phyloP scores from a whole-genome alignment of 1,140 invertebrate genomes.

The Diorhabda elongata region DNA sequence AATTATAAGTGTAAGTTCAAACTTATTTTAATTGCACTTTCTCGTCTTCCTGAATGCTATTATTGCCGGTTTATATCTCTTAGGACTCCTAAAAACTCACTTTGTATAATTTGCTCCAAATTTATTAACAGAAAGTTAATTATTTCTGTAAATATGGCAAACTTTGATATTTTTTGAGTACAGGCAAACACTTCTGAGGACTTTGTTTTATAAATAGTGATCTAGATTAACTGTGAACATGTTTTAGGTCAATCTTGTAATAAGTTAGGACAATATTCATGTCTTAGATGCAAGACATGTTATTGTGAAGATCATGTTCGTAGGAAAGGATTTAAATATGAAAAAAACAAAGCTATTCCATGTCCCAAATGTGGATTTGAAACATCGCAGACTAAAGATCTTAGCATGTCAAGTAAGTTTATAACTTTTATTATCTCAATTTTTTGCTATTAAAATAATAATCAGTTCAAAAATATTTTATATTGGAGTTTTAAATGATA shows the following conservation, averaged over 20 bases:
- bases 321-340: conserved; percentile 89
- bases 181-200: no score
- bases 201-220: no score
- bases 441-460: no score
- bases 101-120: no score
- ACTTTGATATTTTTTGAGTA: no score
- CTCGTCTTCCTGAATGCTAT: no score
- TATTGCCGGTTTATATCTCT: no score
- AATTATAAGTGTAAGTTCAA: conserved; percentile 81
- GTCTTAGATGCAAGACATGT: conserved; percentile 90
- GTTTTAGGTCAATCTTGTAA: conserved; percentile 83
- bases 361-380: conserved; percentile 93
- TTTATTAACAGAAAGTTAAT: no score
- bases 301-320: conserved; percentile 96
- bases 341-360: conserved; percentile 81
- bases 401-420: conserved; percentile 89
- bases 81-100: no score
- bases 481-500: no score
- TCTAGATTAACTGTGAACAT: background rate
- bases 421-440: background rate
- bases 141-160: no score
- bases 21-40: background rate
- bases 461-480: no score
- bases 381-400: conserved; percentile 87
- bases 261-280: conserved; percentile 89